phyloP scores from a whole-genome alignment of 2,888 invertebrate genomes.

The Drosophila falleni region DNA sequence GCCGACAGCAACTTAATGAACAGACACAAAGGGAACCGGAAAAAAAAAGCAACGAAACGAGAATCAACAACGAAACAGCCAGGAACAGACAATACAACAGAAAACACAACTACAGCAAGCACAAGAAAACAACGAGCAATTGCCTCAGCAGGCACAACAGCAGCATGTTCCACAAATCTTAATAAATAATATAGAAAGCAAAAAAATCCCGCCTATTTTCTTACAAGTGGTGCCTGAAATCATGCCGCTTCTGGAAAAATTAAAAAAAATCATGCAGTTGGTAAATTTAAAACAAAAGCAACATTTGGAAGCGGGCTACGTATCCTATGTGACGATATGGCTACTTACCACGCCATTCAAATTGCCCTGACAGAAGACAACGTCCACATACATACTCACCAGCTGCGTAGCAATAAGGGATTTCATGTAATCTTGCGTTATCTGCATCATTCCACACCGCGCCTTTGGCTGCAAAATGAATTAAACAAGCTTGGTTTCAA shows the following conservation, averaged over 20 bases:
- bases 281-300: constrained; percentile 1
- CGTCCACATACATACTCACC: constrained; percentile 1
- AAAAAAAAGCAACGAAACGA: too few relatives aligned
- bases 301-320: neutral
- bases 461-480: neutral
- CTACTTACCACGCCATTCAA: neutral
- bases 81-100: too few relatives aligned
- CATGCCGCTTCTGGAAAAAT: constrained; percentile 1
- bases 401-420: constrained; percentile 8
- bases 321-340: neutral
- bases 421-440: neutral
- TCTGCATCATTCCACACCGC: constrained; percentile 6
- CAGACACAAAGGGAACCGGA: neutral
- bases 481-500: neutral
- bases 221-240: constrained; percentile 5
- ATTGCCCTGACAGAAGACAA: neutral
- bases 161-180: neutral
- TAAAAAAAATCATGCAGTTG: neutral
- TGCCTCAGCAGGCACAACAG: neutral
- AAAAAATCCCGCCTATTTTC: neutral
- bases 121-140: neutral
- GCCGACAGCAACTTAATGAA: neutral
- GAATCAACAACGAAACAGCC: too few relatives aligned
- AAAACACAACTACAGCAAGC: neutral
- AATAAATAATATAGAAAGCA: neutral